Evolutionary conservation across 2,113 vertebrate genomes (phyloP).

Genomic region (Abramis brama): DNA sequence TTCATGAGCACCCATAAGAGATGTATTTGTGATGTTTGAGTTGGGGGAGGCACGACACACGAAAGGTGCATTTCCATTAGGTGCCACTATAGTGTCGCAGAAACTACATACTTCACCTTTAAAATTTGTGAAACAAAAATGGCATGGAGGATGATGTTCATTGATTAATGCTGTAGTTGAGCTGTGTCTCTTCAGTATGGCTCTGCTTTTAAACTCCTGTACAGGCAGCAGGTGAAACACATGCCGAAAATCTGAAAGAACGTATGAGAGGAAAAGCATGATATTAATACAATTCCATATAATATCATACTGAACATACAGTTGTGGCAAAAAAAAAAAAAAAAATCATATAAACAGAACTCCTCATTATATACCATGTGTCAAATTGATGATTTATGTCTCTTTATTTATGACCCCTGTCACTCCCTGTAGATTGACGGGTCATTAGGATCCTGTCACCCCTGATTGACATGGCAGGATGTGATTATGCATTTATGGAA

Average conservation of each 20-base stretch:
- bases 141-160: background rate
- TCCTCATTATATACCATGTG: background rate
- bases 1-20: too few relatives aligned
- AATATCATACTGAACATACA: background rate
- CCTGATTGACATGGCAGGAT: background rate
- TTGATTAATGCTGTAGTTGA: background rate
- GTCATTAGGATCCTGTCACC: too few relatives aligned
- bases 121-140: background rate
- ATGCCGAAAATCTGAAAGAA: conserved; percentile 88
- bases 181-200: conserved; percentile 78
- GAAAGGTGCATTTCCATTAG: too few relatives aligned
- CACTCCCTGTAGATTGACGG: too few relatives aligned
- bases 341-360: background rate
- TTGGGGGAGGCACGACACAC: too few relatives aligned
- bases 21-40: too few relatives aligned
- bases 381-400: background rate
- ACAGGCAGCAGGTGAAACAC: conserved; percentile 96
- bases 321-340: background rate
- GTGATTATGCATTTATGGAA: background rate
- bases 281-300: background rate
- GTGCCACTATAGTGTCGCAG: too few relatives aligned
- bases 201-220: conserved; percentile 89
- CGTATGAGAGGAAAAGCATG: background rate
- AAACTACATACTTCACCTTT: too few relatives aligned
- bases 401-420: too few relatives aligned